A percentile compares a stretch with the other conserved stretches of the same genome.
These are phyloP conservation scores for Rhinopomastus cyanomelas DNA, from an alignment of 2,113 vertebrate genomes.

Conservation along the genomic window DNA sequence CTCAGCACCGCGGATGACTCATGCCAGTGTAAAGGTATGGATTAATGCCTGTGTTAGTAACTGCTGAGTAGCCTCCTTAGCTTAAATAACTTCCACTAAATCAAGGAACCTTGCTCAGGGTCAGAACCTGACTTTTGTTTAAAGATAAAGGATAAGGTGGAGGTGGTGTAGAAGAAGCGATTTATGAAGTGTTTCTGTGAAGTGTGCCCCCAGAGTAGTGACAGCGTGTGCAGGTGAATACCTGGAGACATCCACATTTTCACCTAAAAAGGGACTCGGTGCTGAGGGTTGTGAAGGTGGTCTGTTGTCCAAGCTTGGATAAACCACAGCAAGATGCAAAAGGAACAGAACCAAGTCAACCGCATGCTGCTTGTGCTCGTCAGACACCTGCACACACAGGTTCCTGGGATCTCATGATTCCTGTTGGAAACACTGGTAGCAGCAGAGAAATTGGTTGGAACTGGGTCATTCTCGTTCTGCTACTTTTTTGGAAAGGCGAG, in stretches of 20 bases:
- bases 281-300: background rate
- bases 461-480: conserved; percentile 40
- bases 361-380: conserved; percentile 27
- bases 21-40: conserved; percentile 10
- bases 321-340: background rate
- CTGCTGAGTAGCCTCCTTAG: conserved; percentile 17
- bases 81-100: background rate
- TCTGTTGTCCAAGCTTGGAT: background rate
- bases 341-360: background rate
- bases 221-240: background rate
- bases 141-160: background rate
- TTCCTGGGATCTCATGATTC: background rate
- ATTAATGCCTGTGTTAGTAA: conserved; percentile 10
- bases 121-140: background rate
- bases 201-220: accelerated
- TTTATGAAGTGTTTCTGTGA: background rate
- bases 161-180: background rate
- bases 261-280: background rate
- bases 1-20: conserved; percentile 32
- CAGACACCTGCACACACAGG: accelerated
- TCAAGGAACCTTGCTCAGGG: background rate
- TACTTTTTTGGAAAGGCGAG: conserved; percentile 17
- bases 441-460: background rate
- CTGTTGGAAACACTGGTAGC: background rate
- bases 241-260: background rate